Base-by-base conservation (phyloP, 2,888 invertebrate species). In the Megastigmus dorsalis region DNA sequence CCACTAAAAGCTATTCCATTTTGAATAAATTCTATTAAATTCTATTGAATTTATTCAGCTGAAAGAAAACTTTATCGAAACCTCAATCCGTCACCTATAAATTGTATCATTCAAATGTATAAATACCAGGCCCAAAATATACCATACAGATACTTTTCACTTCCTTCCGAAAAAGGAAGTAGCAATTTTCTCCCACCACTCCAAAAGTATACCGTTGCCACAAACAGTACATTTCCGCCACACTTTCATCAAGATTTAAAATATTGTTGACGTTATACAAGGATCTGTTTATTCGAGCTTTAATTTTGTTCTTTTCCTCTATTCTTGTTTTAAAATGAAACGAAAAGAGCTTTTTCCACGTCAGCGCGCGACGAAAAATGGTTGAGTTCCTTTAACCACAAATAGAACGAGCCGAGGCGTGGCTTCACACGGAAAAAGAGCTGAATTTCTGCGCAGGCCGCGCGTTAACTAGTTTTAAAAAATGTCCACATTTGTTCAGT, bases 351-450 rank as follows among this genome's bases (percentile, higher is more conserved):
- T 75, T 71, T 74, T 70, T 75, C 62, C 54, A 50, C 50, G 71
- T 55, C 50, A 67, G 30, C 66, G 38, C 66, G 38, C 18, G 71
- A 13, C 66, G 67, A 60, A 71, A 71, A 68, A 68, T 75, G 67
- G 75, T n/a, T 23, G 62, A 71, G 71, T 63, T 71, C 43, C 71
- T 75, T 75, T 71, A 57, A 71, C 71, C 75, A 63, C 71, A 67
- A 71, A 75, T 75, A 75, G n/a, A n/a, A n/a, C 63, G 33, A 33
- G 13, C 18, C 54, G 33, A 28, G 20, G 30, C 57, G n/a, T 57
- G 48, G 55, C 55, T 71, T 75, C 71, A 75, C 59, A 67, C 50
- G 3, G 67, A 71, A 70, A 70, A 71, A n/a, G 66, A 48, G 55
- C 1, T 71, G 65, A 71, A 70, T 70, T 60, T 54, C 50, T 13